Conservation (phyloP, 1,140 invertebrate species). For the Metaphire vulgaris region DNA sequence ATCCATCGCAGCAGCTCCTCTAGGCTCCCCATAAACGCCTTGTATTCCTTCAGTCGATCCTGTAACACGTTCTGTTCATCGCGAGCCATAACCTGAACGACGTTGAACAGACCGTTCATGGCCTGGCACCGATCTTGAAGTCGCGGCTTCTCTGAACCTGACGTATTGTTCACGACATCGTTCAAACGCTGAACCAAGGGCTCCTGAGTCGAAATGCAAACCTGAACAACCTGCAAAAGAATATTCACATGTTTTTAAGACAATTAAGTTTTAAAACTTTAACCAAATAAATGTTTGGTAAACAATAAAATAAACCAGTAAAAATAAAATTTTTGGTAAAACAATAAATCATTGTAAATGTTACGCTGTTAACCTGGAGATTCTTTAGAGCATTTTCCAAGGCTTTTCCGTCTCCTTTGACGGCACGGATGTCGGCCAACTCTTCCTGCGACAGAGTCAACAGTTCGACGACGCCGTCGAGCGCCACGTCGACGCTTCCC, state of each 20-base stretch:
- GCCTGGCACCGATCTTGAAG: slow-evolving; percentile 64
- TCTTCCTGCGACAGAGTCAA: background rate
- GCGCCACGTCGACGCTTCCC: background rate
- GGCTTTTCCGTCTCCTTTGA: background rate
- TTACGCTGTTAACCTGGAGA: background rate
- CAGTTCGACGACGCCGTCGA: background rate
- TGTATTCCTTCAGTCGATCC: slow-evolving; percentile 72
- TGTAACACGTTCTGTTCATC: slow-evolving; percentile 84
- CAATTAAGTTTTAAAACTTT: no score
- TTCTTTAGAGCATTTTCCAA: background rate
- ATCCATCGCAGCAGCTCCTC: slow-evolving; percentile 91
- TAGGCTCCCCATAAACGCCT: slow-evolving; percentile 86
- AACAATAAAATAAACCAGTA: no score
- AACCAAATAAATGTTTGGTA: no score
- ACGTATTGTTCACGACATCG: slow-evolving; percentile 67
- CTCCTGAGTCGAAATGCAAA: slow-evolving; percentile 35
- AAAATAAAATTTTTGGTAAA: no score
- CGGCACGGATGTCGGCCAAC: background rate
- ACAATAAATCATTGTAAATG: no score
- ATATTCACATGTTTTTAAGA: no score
- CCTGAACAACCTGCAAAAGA: background rate
- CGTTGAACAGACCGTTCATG: slow-evolving; percentile 79
- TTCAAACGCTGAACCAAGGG: slow-evolving; percentile 63
- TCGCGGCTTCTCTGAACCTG: slow-evolving; percentile 47
- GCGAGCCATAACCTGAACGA: slow-evolving; percentile 75